phyloP scores from a whole-genome alignment of 2,113 vertebrate genomes.

The Mustela lutreola region DNA sequence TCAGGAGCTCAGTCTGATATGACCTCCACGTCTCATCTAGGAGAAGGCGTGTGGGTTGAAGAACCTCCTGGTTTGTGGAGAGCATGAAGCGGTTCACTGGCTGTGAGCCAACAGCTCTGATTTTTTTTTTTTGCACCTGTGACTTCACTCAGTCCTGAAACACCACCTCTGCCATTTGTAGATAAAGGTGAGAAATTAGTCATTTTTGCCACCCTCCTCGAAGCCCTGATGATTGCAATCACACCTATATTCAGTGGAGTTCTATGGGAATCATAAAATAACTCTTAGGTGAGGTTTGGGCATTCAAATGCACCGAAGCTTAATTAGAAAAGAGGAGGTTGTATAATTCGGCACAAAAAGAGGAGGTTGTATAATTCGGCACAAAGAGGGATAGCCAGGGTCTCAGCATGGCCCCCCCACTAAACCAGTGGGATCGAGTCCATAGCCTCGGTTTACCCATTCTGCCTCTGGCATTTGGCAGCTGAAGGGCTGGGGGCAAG shows the following conservation, averaged over 20 bases:
- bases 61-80: neutral
- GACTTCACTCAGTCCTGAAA: constrained; percentile 44
- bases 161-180: constrained; percentile 20
- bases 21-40: neutral
- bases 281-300: constrained; percentile 10
- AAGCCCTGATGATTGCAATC: constrained; percentile 59
- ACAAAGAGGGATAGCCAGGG: neutral
- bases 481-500: neutral
- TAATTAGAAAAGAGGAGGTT: constrained; percentile 13
- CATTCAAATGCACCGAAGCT: neutral
- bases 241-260: constrained; percentile 50
- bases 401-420: neutral
- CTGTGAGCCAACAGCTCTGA: neutral
- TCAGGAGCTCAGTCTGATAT: neutral
- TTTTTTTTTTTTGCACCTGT: constrained; percentile 8
- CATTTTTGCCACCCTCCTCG: constrained; percentile 62
- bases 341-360: constrained; percentile 1
- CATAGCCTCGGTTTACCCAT: neutral
- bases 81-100: neutral
- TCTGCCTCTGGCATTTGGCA: neutral
- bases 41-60: neutral
- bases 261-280: constrained; percentile 42
- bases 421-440: neutral
- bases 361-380: neutral
- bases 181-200: constrained; percentile 69